Conservation (phyloP, 2,113 vertebrate species). For the Verasper variegatus region DNA sequence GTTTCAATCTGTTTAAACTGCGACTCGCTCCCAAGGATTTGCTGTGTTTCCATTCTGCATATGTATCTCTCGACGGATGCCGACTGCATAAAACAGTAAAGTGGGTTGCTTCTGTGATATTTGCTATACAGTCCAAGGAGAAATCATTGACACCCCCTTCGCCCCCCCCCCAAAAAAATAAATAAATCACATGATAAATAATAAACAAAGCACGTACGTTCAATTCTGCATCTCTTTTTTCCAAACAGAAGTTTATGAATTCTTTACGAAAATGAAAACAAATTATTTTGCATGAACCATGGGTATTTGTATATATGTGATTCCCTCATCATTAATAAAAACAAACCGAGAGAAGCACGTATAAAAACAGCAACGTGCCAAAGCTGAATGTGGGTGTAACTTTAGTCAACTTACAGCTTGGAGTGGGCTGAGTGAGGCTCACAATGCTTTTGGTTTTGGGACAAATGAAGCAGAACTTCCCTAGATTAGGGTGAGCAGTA, state of each 20-base stretch:
- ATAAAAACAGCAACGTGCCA: neutral
- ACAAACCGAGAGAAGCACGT: neutral
- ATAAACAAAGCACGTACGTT: neutral
- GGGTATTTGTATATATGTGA: neutral
- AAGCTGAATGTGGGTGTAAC: neutral
- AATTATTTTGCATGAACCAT: slow-evolving; percentile 11
- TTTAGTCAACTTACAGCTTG: neutral
- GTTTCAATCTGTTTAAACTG: slow-evolving; percentile 40
- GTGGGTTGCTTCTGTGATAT: slow-evolving; percentile 23
- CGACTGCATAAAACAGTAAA: slow-evolving; percentile 47
- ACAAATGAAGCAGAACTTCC: slow-evolving; percentile 30
- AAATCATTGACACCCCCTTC: slow-evolving; percentile 6
- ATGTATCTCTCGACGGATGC: slow-evolving; percentile 19
- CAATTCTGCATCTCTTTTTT: neutral
- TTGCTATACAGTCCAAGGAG: slow-evolving; percentile 29
- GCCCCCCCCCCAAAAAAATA: no score
- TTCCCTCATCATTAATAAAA: slow-evolving; percentile 18
- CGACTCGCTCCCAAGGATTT: slow-evolving; percentile 45
- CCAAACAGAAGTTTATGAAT: slow-evolving; percentile 21
- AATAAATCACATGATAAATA: neutral
- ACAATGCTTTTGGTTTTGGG: slow-evolving; percentile 13
- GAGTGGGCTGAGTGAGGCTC: slow-evolving; percentile 1
- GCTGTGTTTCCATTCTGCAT: slow-evolving; percentile 9
- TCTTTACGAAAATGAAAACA: slow-evolving; percentile 30
- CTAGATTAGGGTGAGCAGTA: slow-evolving; percentile 10